Conservation (phyloP, 2,888 invertebrate genomes). For the Opisthograptis luteolata region DNA sequence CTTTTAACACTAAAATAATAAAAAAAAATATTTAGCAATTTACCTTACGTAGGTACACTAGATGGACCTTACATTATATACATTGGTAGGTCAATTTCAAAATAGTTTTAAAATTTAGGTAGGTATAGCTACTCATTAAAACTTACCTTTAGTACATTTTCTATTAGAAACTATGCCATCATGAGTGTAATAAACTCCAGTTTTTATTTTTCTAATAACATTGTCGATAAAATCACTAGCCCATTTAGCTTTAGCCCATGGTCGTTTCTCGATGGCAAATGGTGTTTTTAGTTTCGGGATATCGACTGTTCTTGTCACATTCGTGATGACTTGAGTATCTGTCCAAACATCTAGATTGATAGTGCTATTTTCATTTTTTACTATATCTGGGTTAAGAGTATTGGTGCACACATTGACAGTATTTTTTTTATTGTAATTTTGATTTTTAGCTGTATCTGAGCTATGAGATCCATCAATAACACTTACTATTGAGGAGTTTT, state of each 20-base stretch:
- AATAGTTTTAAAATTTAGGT: too few relatives aligned
- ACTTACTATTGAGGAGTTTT: constrained; percentile 46
- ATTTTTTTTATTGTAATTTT: constrained; percentile 12
- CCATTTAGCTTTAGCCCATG: constrained; percentile 64
- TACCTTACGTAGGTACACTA: too few relatives aligned
- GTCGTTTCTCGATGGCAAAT: constrained; percentile 28
- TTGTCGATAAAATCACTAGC: constrained; percentile 73
- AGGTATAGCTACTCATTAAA: not conserved
- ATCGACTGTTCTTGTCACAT: too few relatives aligned
- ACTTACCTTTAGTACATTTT: constrained; percentile 34
- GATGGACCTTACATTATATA: too few relatives aligned
- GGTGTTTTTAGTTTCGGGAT: not conserved
- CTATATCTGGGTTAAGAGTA: too few relatives aligned
- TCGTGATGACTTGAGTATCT: too few relatives aligned
- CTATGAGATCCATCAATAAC: constrained; percentile 24
- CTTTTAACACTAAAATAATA: constrained; percentile 43
- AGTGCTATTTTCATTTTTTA: not conserved
- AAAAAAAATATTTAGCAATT: not conserved
- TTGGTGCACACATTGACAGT: constrained; percentile 31
- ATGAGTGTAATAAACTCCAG: constrained; percentile 65
- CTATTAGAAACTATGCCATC: constrained; percentile 39
- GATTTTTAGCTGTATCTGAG: constrained; percentile 21
- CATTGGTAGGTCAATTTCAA: too few relatives aligned
- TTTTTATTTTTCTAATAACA: constrained; percentile 66
- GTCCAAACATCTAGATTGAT: too few relatives aligned